Evolutionary conservation across 2,113 vertebrate genomes (phyloP), one percentile per base, ranked within the genome.

Genomic region (Brachypodius melanocephalos): DNA sequence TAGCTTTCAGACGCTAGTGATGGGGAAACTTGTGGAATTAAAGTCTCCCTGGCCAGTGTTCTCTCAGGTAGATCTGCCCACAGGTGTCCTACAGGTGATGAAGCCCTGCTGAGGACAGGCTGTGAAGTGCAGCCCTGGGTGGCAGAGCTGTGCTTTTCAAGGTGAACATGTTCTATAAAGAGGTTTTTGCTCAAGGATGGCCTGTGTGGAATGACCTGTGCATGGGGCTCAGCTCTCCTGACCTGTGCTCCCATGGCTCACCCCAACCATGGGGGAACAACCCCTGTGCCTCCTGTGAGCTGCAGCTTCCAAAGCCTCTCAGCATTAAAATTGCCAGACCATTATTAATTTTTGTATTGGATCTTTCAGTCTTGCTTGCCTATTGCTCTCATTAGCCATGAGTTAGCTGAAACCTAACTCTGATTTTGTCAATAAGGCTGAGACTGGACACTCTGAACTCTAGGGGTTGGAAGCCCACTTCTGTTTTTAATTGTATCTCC

Each of bases 391-490:
- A 7, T 76, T 90, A 81, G 86, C 82, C 66, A 45, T 49, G 25
- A 78, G 43, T 52, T 71, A 87, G 52, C 36, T 72, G 65, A 72
- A 89, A 79, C 85, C 85, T 85, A 88, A 95, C 94, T 94, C 96
- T 95, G 94, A 83, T 95, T 87, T 93, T 94, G 32, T 55, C 90
- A 54, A 9, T 81, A 36, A 67, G 29, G 90, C 94, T 92, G 88
- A 86, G 71, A 80, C 90, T 94, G 93, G 74, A 90, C 97, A 92
- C 95, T 49, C 66, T 89, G 96, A 95, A 94, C 92, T 96, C 55
- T 3, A 65, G 95, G 96, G 97, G 90, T 93, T 95, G 84, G 97
- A 96, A 96, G 58, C 75, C 78, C 92, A 77, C 84, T 89, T 89
- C 28, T 93, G 74, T 9, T 91, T 95, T 97, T 83, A 91, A 96